These are phyloP conservation scores for Calephelis nemesis DNA, from an alignment of 1,140 invertebrate genomes.

Conservation along the genomic window DNA sequence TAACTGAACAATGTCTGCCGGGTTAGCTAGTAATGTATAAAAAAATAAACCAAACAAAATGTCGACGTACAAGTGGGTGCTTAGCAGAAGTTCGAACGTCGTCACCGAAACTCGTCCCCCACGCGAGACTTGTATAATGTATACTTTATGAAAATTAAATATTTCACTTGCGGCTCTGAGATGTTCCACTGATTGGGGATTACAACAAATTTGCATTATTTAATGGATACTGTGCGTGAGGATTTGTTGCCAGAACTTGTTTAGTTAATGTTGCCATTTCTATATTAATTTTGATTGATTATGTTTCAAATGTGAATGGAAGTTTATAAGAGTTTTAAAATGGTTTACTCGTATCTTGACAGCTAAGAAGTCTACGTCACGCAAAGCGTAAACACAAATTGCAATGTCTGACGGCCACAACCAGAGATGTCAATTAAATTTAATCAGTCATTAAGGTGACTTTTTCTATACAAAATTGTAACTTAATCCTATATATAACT, in stretches of 20 bases:
- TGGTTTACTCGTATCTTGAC: too few relatives aligned
- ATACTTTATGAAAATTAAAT: slow-evolving; percentile 79
- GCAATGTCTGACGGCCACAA: too few relatives aligned
- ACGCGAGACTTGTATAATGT: slow-evolving; percentile 55
- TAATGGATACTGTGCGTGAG: slow-evolving; percentile 74
- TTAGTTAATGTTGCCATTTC: slow-evolving; percentile 42
- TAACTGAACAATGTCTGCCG: not conserved
- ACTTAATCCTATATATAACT: too few relatives aligned
- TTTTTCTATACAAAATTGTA: too few relatives aligned
- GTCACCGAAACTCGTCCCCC: slow-evolving; percentile 20
- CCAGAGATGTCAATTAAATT: too few relatives aligned
- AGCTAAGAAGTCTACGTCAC: too few relatives aligned
- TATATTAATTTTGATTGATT: slow-evolving; percentile 59
- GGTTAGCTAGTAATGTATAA: not conserved
- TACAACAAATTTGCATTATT: slow-evolving; percentile 78
- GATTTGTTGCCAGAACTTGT: slow-evolving; percentile 67
- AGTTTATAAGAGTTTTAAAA: too few relatives aligned
- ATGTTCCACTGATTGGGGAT: slow-evolving; percentile 64
- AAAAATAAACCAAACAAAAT: slow-evolving; percentile 5
- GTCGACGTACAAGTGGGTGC: not conserved
- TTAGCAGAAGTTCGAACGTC: not conserved
- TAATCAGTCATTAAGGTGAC: too few relatives aligned
- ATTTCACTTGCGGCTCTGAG: slow-evolving; percentile 65
- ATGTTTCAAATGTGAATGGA: not conserved
- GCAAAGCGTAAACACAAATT: too few relatives aligned